Base-by-base conservation (phyloP, 2,113 vertebrate genomes). In the Pyrgilauda ruficollis region DNA sequence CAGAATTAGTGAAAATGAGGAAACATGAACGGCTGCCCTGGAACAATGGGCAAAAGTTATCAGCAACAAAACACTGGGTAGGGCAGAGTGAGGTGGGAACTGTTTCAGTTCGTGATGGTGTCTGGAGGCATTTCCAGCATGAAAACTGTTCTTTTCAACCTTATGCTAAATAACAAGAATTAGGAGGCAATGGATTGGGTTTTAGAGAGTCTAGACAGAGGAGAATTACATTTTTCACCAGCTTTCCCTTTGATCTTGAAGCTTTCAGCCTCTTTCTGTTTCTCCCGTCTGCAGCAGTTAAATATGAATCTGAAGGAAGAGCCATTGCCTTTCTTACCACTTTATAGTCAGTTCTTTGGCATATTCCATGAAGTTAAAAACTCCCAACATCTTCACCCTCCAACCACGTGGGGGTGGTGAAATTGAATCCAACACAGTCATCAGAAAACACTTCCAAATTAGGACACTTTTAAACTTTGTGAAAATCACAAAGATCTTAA, bases 91-190 rank as follows among this genome's bases (percentile, higher is more conserved):
- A 59, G 18, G 64, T 69, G 37, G 61, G 43, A 74, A 19, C 31
- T 8, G 0, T 7, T 47, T 35, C 13, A 37, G 33, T 18, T 82
- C 0, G 0, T 44, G 33, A 8, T 39, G 33, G 8, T 58, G 39
- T 56, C 85, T 0, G 0, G 59, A 58, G 59, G 26, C 11, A 26
- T 66, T 72, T 87, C 37, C 26, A 79, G 27, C 4, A 11, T 11
- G 20, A 69, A 87, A 85, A 43, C 4, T 6, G 2, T 37, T 89
- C 16, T 59, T 27, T 74, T 70, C 37, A 62, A 33, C 6, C 26
- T n/a, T 16, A 33, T 50, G 18, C 7, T 68, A 52, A 79, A 55
- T 27, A 72, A 28, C 8, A 63, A 74, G 39, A 20, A 61, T 58
- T 69, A 62, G 14, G 62, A 84, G 33, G 43, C 63, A 74, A 27